These are phyloP conservation scores for Pterostichus madidus DNA, from an alignment of 2,888 invertebrate genomes.

Conservation along the genomic window DNA sequence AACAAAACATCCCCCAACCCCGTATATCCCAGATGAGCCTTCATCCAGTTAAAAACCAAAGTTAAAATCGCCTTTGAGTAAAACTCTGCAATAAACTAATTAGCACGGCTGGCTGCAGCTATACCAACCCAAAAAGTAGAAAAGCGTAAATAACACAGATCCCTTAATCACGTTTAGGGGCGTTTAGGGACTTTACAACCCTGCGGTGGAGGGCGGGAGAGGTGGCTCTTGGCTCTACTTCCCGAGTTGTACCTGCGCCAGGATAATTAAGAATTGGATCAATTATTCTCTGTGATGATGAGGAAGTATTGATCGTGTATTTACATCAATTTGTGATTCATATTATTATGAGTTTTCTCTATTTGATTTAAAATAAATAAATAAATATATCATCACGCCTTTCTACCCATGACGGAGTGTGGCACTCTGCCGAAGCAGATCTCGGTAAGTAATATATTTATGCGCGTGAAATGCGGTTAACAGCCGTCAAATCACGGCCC, in stretches of 20 bases:
- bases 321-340: too few relatives aligned
- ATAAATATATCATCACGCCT: too few relatives aligned
- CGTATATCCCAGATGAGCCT: background rate
- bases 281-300: background rate
- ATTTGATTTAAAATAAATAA: too few relatives aligned
- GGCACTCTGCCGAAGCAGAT: too few relatives aligned
- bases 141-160: conserved; percentile 10
- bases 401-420: too few relatives aligned
- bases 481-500: too few relatives aligned
- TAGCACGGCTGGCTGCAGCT: conserved; percentile 7
- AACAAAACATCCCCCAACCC: background rate
- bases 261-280: conserved; percentile 8
- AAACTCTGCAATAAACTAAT: conserved; percentile 13
- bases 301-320: too few relatives aligned
- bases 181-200: background rate
- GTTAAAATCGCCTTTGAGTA: background rate
- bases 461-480: too few relatives aligned
- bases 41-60: background rate
- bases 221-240: background rate
- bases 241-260: background rate
- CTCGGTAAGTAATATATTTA: too few relatives aligned
- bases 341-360: too few relatives aligned
- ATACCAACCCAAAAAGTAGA: background rate
- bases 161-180: conserved; percentile 23
- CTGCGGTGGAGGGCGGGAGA: background rate